These are phyloP conservation scores for Pagrus major DNA, from an alignment of 2,113 vertebrate species.

Conservation along the genomic window DNA sequence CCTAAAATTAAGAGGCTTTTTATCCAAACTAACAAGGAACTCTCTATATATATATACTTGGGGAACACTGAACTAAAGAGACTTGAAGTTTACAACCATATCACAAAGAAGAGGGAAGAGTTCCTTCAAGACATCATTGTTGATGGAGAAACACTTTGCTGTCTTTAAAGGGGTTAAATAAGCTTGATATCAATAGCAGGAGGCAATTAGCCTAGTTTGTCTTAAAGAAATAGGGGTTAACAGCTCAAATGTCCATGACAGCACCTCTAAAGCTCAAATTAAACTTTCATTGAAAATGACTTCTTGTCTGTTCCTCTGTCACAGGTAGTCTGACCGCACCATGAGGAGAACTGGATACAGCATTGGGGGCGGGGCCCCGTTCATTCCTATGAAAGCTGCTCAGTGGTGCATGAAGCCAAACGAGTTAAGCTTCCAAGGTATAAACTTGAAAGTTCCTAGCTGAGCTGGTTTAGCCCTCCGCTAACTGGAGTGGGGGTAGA, in stretches of 20 bases:
- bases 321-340: too few species aligned
- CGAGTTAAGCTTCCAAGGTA: too few species aligned
- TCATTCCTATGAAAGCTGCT: too few species aligned
- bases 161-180: background rate
- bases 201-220: background rate
- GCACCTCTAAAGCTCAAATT: background rate
- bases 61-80: background rate
- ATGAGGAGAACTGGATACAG: too few species aligned
- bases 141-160: background rate
- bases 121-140: background rate
- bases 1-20: constrained; percentile 3
- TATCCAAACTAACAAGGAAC: background rate
- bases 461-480: too few species aligned
- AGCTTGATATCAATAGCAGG: background rate
- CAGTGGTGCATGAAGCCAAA: too few species aligned
- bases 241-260: background rate
- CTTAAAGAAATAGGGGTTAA: background rate
- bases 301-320: background rate
- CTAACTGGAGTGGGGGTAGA: too few species aligned
- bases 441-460: too few species aligned
- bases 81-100: background rate
- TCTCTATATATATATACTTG: background rate
- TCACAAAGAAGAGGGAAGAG: background rate
- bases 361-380: too few species aligned
- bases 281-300: too few species aligned